phyloP scores from a whole-genome alignment of 2,113 vertebrate genomes.

The Melanostigma gelatinosum region DNA sequence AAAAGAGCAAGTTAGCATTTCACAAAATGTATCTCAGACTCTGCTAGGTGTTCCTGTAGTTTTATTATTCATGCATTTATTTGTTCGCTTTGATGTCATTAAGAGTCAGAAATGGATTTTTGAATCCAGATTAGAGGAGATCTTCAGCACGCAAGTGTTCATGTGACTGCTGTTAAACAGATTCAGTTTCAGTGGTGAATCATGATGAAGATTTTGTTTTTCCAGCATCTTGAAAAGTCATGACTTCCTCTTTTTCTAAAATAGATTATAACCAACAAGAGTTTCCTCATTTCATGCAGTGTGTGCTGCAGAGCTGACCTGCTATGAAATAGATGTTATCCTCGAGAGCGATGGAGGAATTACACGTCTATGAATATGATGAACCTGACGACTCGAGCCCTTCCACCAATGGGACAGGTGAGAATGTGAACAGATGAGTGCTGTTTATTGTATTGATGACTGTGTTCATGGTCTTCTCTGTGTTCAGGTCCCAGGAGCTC shows the following conservation, averaged over 20 bases:
- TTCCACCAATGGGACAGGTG: conserved; percentile 36
- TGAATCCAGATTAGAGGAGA: conserved; percentile 1
- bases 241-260: background rate
- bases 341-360: background rate
- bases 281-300: background rate
- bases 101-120: too few species aligned
- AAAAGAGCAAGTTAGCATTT: background rate
- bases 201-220: background rate
- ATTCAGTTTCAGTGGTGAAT: too few species aligned
- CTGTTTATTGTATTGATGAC: too few species aligned
- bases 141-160: too few species aligned
- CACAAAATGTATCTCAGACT: background rate
- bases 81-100: too few species aligned
- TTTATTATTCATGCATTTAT: too few species aligned
- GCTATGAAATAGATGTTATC: background rate
- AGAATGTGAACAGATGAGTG: background rate
- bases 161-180: too few species aligned
- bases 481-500: too few species aligned
- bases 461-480: too few species aligned
- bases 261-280: background rate
- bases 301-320: background rate
- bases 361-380: too few species aligned
- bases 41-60: too few species aligned
- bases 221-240: background rate
- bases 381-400: background rate